These are phyloP conservation scores for Daubentonia madagascariensis DNA, from an alignment of 2,113 vertebrate species.

Conservation along the genomic window DNA sequence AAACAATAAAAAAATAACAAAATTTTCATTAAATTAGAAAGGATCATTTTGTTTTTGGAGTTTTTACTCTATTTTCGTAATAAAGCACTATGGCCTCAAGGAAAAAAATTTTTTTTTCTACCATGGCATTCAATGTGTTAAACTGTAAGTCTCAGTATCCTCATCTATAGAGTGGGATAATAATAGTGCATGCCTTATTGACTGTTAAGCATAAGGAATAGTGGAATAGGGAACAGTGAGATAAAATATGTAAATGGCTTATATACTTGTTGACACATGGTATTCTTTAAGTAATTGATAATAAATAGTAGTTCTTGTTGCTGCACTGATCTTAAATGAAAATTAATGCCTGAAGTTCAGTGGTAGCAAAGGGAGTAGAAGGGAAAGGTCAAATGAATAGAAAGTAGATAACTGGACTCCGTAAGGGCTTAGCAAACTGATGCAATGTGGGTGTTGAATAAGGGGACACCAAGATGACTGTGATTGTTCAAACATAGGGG, in stretches of 20 bases:
- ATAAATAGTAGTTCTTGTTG: background rate
- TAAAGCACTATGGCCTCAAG: no score
- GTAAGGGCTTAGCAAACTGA: background rate
- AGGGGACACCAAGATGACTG: background rate
- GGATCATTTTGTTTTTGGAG: no score
- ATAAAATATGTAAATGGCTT: background rate
- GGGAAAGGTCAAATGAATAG: background rate
- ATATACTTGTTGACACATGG: background rate
- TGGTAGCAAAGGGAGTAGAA: constrained; percentile 11
- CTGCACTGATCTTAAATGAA: background rate
- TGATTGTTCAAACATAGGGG: background rate
- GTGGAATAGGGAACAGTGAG: background rate
- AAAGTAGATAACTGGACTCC: background rate
- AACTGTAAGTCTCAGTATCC: background rate
- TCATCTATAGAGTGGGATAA: background rate
- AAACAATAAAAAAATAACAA: no score
- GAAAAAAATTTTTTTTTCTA: no score
- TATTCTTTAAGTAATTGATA: background rate
- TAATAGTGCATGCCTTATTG: background rate
- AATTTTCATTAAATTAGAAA: no score
- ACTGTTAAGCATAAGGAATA: background rate
- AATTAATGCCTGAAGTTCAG: constrained; percentile 26
- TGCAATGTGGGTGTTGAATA: background rate
- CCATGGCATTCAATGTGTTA: no score
- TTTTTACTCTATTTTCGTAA: no score